Evolutionary conservation across 2,888 invertebrate genomes (phyloP), one percentile per base, ranked within the genome.

Genomic region (Campoplex nolae): DNA sequence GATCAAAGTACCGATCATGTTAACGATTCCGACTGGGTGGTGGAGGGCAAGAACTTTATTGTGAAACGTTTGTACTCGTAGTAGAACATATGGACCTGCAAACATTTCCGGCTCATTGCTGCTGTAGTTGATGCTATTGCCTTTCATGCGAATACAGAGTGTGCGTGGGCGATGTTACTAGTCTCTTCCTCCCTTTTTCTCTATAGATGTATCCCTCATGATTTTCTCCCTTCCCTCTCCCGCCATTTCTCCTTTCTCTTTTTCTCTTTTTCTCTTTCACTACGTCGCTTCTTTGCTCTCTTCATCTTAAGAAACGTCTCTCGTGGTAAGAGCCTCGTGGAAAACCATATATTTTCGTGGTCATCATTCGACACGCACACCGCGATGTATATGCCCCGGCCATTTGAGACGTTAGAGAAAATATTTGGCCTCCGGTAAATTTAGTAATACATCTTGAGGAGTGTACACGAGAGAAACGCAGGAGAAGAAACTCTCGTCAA

Each of bases 1-100:
- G 89, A 92, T 90, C 90, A 88, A 58, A 89, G 90, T 91, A 90
- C 91, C 91, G 91, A 92, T 92, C 92, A 91, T 88, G 88, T 67
- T 93, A 92, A 93, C 89, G 89, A 88, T 88, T 90, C 88, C 89
- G 84, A 88, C 82, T 56, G 67, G 67, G 86, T 78, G 88, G 90
- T 74, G 58, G 71, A 75, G 78, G 51, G 71, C 73, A 38, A 51
- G 9, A 68, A 35, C 38, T 51, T 18, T 78, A 67, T 38, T 38
- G 48, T 23, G n/a, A 68, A 51, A 77, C 35, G 45, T 45, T 23
- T 42, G 18, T 73, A 73, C 62, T 11, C 67, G 70, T 54, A 76
- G 23, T 23, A 23, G 23, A 23, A 23, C 67, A 83, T 54, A 83
- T 51, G 56, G 48, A 62, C 62, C 84, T 62, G 74, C 58, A 58